Conservation (phyloP, 2,888 invertebrate species). For the Noctua pronuba region DNA sequence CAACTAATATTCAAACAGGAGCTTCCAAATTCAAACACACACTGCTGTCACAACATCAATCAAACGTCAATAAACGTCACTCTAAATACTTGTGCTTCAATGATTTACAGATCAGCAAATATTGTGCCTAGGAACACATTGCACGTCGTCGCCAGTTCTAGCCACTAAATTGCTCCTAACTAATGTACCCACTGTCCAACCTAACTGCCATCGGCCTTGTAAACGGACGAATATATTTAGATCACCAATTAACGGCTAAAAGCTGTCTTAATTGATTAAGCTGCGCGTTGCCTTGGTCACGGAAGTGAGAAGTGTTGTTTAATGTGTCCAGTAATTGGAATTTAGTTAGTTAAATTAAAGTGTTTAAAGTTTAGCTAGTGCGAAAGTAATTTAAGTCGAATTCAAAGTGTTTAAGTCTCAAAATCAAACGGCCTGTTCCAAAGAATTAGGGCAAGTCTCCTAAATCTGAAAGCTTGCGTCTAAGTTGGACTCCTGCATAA, state of each 20-base stretch:
- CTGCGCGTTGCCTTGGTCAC: slow-evolving; percentile 59
- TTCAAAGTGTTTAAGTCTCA: slow-evolving; percentile 4
- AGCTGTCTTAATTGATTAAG: slow-evolving; percentile 64
- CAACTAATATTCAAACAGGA: slow-evolving; percentile 5
- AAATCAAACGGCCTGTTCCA: slow-evolving; percentile 5
- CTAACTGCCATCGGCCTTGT: slow-evolving; percentile 52
- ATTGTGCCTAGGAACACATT: slow-evolving; percentile 70
- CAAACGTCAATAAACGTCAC: slow-evolving; percentile 22
- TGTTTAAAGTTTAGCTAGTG: slow-evolving; percentile 14
- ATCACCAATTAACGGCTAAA: slow-evolving; percentile 63
- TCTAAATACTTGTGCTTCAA: slow-evolving; percentile 25
- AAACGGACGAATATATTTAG: slow-evolving; percentile 52
- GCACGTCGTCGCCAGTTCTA: slow-evolving; percentile 74
- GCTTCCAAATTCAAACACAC: slow-evolving; percentile 6
- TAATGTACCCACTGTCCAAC: slow-evolving; percentile 66
- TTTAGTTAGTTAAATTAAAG: slow-evolving; percentile 26
- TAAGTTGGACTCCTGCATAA: background rate
- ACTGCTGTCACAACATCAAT: background rate
- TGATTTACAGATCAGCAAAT: slow-evolving; percentile 75
- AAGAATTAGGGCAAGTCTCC: background rate
- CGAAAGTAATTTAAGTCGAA: background rate
- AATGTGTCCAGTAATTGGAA: slow-evolving; percentile 45
- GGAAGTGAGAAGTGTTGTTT: slow-evolving; percentile 52
- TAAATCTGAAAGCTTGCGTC: slow-evolving; percentile 18
- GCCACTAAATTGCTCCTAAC: slow-evolving; percentile 76